Percentiles rank a stretch among this genome's conserved stretches.
Conservation (phyloP, 2,113 vertebrate genomes). For the Myiozetetes cayanensis region DNA sequence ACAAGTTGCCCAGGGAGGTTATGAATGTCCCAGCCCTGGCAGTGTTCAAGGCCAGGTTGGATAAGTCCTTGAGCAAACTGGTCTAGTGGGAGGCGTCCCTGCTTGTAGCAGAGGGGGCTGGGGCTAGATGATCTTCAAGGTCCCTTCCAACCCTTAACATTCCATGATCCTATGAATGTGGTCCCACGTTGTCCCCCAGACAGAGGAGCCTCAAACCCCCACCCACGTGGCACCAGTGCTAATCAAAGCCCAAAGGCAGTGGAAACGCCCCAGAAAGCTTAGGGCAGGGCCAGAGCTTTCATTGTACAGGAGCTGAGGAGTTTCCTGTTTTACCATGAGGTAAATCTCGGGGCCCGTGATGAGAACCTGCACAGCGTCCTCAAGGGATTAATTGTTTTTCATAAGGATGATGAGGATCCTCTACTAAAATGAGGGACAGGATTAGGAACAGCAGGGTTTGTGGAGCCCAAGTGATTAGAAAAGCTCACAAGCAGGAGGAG, state of each 20-base stretch:
- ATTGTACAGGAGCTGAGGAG: not conserved
- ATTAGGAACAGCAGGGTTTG: not conserved
- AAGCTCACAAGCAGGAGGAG: not conserved
- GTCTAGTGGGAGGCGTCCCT: not conserved
- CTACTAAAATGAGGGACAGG: not conserved
- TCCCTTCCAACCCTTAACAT: not conserved
- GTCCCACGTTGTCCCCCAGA: not conserved
- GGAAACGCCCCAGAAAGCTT: not conserved
- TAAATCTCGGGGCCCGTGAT: not conserved
- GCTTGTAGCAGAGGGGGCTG: not conserved
- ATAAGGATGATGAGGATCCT: not conserved
- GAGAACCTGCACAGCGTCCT: not conserved
- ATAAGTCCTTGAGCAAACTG: not conserved
- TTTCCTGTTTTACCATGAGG: not conserved
- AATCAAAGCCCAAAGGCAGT: conserved; percentile 25
- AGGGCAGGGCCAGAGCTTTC: not conserved
- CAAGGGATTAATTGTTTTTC: not conserved
- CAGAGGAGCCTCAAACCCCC: not conserved
- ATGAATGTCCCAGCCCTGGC: not conserved
- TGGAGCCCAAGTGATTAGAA: not conserved
- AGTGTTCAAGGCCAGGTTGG: not conserved
- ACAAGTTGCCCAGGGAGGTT: not conserved
- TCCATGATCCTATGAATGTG: not conserved
- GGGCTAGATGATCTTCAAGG: not conserved
- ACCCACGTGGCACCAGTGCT: not conserved